Evolutionary conservation across 2,113 vertebrate species (phyloP).

Genomic region (Cariama cristata): DNA sequence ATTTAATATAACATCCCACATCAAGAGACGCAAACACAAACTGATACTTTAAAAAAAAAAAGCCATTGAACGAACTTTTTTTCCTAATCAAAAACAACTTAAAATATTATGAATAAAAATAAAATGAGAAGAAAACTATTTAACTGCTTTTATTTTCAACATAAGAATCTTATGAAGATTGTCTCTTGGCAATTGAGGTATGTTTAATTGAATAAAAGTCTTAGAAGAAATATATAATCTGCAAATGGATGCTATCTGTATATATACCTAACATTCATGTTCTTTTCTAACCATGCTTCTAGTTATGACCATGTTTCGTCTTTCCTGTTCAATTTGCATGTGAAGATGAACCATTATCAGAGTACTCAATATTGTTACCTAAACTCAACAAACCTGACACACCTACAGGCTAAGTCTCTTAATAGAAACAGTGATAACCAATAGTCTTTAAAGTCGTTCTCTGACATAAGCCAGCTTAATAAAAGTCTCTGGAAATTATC

Average conservation of each 20-base stretch:
- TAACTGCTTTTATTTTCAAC: slow-evolving; percentile 4
- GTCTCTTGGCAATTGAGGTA: not conserved
- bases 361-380: slow-evolving; percentile 2
- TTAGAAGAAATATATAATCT: not conserved
- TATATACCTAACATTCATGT: not conserved
- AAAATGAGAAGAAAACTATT: not conserved
- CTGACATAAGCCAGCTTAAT: slow-evolving; percentile 1
- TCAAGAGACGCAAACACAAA: slow-evolving; percentile 72
- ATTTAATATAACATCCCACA: slow-evolving; percentile 77
- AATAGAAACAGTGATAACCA: not conserved
- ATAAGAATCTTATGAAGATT: not conserved
- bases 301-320: not conserved
- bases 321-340: not conserved
- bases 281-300: not conserved
- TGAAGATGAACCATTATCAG: not conserved
- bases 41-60: slow-evolving; percentile 61
- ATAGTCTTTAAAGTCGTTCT: slow-evolving; percentile 1
- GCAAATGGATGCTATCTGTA: not conserved
- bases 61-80: slow-evolving; percentile 58
- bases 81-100: slow-evolving; percentile 18
- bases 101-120: slow-evolving; percentile 23
- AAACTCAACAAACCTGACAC: not conserved
- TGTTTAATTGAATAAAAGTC: not conserved
- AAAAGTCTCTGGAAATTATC: slow-evolving; percentile 13
- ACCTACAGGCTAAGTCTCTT: not conserved